A percentile compares a stretch with the other conserved stretches of the same genome.
These are phyloP conservation scores for Macrotis lagotis DNA, from an alignment of 2,113 vertebrate genomes.

Conservation along the genomic window DNA sequence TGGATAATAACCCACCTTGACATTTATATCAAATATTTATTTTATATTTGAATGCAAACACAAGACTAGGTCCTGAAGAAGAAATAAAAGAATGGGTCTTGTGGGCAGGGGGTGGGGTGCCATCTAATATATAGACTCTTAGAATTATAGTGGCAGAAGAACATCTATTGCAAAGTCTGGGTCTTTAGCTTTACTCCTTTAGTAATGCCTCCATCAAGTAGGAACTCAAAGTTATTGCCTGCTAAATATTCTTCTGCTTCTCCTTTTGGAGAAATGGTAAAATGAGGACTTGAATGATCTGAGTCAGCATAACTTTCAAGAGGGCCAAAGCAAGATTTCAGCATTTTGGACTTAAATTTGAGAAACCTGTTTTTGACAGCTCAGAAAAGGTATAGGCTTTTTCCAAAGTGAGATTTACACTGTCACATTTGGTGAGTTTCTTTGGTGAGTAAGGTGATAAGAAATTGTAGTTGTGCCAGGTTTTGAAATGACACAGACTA, in stretches of 20 bases:
- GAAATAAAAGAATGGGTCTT: not conserved
- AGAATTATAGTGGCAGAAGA: not conserved
- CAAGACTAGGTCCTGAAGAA: not conserved
- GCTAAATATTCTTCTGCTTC: not conserved
- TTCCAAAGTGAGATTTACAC: conserved; percentile 15
- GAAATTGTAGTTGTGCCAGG: not conserved
- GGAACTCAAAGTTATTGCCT: not conserved
- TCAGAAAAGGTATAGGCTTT: conserved; percentile 1
- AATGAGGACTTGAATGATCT: not conserved
- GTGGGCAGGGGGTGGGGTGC: not conserved
- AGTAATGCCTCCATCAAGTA: not conserved
- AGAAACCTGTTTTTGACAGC: not conserved
- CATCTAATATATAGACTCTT: not conserved
- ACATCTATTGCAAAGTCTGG: not conserved
- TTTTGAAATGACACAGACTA: not conserved
- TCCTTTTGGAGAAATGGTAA: not conserved
- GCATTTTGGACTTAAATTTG: not conserved
- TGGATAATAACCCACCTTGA: not conserved
- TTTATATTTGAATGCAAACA: not conserved
- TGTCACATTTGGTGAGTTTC: conserved; percentile 9
- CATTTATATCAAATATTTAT: not conserved
- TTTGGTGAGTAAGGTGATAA: not conserved
- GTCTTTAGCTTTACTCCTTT: not conserved
- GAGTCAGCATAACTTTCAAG: not conserved
- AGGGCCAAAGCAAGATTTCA: not conserved